phyloP scores from a whole-genome alignment of 2,113 vertebrate genomes.

The Cavia aperea region DNA sequence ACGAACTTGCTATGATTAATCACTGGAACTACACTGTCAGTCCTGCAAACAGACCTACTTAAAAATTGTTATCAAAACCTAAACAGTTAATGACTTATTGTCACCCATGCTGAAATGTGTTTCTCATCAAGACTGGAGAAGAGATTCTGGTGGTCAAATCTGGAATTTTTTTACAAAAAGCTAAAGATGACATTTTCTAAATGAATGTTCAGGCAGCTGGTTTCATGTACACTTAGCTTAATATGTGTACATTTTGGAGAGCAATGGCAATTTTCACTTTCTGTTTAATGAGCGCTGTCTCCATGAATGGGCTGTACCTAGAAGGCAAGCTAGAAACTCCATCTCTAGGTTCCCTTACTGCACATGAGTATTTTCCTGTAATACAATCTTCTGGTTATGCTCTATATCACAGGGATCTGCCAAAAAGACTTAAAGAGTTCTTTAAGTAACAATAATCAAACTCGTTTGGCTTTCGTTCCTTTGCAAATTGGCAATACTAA shows the following conservation, averaged over 20 bases:
- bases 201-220: constrained; percentile 4
- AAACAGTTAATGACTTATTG: constrained; percentile 23
- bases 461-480: constrained; percentile 43
- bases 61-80: constrained; percentile 29
- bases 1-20: constrained; percentile 35
- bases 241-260: neutral
- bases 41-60: constrained; percentile 8
- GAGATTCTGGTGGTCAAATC: constrained; percentile 40
- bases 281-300: constrained; percentile 18
- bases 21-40: constrained; percentile 16
- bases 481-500: constrained; percentile 49
- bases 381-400: constrained; percentile 4
- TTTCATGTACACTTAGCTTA: constrained; percentile 26
- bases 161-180: constrained; percentile 46
- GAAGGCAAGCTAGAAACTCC: neutral
- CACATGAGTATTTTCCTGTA: constrained; percentile 5
- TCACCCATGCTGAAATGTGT: constrained; percentile 20
- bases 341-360: neutral
- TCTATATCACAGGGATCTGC: neutral
- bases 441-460: constrained; percentile 31
- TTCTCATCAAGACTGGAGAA: constrained; percentile 32
- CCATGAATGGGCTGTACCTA: neutral
- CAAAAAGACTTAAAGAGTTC: constrained; percentile 6
- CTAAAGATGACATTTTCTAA: constrained; percentile 28
- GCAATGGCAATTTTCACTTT: neutral